phyloP scores from a whole-genome alignment of 2,888 invertebrate genomes.

The Plusia festucae region DNA sequence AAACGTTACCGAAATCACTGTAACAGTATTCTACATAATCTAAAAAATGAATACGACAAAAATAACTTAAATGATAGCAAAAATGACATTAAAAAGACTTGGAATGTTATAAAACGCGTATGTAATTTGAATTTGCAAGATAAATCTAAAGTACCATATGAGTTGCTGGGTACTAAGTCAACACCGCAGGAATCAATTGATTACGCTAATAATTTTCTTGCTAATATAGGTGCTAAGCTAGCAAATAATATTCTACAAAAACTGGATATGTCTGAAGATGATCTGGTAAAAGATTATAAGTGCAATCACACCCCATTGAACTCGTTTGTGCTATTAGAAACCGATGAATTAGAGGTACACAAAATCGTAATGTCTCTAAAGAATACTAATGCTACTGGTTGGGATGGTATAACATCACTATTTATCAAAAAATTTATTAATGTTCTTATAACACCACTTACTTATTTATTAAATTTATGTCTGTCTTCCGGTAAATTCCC shows the following conservation, averaged over 20 bases:
- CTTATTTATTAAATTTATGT: slow-evolving; percentile 12
- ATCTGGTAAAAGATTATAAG: slow-evolving; percentile 14
- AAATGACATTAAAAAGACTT: slow-evolving; percentile 21
- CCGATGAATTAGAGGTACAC: slow-evolving; percentile 12
- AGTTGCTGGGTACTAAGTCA: slow-evolving; percentile 12
- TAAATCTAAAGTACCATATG: background rate
- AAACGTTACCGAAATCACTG: slow-evolving; percentile 25
- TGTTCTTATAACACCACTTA: background rate
- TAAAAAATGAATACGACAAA: slow-evolving; percentile 14
- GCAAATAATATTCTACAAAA: slow-evolving; percentile 10
- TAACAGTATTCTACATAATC: slow-evolving; percentile 11
- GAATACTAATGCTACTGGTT: slow-evolving; percentile 9
- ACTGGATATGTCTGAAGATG: slow-evolving; percentile 13
- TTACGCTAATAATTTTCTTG: slow-evolving; percentile 15
- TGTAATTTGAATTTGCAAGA: slow-evolving; percentile 14
- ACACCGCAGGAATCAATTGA: slow-evolving; percentile 17
- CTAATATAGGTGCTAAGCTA: slow-evolving; percentile 7
- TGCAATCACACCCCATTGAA: slow-evolving; percentile 2
- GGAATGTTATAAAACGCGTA: slow-evolving; percentile 24
- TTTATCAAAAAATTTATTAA: background rate
- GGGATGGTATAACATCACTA: slow-evolving; percentile 12
- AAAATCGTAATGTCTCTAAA: slow-evolving; percentile 8
- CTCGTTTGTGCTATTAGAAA: slow-evolving; percentile 17
- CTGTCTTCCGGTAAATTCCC: slow-evolving; percentile 8
- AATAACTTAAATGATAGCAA: slow-evolving; percentile 8